Evolutionary conservation across 2,888 invertebrate species (phyloP), one percentile per base, ranked within the genome.

Genomic region (Cosmopolites sordidus): DNA sequence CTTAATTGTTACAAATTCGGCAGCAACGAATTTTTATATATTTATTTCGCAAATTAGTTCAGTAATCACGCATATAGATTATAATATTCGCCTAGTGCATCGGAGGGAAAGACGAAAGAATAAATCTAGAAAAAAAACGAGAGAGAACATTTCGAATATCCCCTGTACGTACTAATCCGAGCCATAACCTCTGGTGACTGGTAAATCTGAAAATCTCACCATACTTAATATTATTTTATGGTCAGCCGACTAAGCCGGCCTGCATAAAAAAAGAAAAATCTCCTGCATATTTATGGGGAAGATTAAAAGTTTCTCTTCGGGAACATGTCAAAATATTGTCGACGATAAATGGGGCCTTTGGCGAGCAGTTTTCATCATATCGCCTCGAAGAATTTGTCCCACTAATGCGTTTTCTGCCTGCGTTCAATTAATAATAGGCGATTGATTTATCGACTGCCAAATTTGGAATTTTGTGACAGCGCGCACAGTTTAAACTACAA

Each of bases 181-280:
- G 14, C 15, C 16, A 18, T 46, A 16, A 17, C 38, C 16, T 46
- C 30, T 16, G 12, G 29, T 40, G 15, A 41, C 39, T 38, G 18
- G 18, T 22, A 46, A 18, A 11, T 9, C 27, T 2, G n/a, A 30
- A 40, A 29, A 42, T 16, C 4, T 12, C 42, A 33, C 27, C 27
- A 40, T 40, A 40, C 29, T 47, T 47, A 40, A 47, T 22, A 41
- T 48, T 48, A 48, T 41, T 48, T 48, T 48, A 48, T 48, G 41
- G 30, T 16, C 33, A 33, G 42, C 33, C 15, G 40, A 5, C 17
- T 40, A 40, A 40, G 40, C 40, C 17, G 40, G 9, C 2, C 17
- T 40, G 14, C 11, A 40, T 40, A 16, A 40, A 16, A 16, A 40
- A 16, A 37, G 27, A 47, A 47, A 39, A 47, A 40, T 47, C 38